Evolutionary conservation across 2,797 vertebrate species (phyloP).

Genomic region (Silurus lanzhouensis): DNA sequence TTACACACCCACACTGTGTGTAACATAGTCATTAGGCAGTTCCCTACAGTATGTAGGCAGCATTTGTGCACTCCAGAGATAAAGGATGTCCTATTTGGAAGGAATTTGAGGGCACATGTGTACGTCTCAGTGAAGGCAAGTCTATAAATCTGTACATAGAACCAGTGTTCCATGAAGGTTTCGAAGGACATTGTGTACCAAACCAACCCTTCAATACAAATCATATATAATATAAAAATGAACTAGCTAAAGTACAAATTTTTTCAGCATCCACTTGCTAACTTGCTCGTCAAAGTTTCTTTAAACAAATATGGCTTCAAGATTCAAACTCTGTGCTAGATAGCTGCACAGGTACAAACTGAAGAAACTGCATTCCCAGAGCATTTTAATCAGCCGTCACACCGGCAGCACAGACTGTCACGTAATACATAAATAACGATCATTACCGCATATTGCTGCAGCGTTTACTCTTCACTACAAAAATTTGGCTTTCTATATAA

Average conservation of each 20-base stretch:
- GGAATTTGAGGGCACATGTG: background rate
- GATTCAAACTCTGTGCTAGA: background rate
- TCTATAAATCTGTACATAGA: background rate
- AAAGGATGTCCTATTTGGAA: background rate
- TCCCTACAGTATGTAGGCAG: background rate
- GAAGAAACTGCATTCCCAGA: background rate
- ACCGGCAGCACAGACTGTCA: background rate
- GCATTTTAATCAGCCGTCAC: background rate
- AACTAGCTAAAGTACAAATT: background rate
- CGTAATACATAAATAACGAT: background rate
- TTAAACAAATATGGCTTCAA: background rate
- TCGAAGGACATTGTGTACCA: background rate
- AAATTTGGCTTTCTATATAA: background rate
- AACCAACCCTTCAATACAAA: background rate
- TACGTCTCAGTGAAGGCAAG: background rate
- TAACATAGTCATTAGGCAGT: background rate
- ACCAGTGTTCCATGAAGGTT: background rate
- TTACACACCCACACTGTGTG: background rate
- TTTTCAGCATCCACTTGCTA: background rate
- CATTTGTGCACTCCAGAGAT: background rate
- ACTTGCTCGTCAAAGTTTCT: background rate
- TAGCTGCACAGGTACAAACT: background rate
- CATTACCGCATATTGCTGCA: background rate
- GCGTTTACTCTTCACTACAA: background rate
- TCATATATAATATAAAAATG: background rate